Conservation (phyloP, 2,797 vertebrate species). For the Alosa sapidissima region DNA sequence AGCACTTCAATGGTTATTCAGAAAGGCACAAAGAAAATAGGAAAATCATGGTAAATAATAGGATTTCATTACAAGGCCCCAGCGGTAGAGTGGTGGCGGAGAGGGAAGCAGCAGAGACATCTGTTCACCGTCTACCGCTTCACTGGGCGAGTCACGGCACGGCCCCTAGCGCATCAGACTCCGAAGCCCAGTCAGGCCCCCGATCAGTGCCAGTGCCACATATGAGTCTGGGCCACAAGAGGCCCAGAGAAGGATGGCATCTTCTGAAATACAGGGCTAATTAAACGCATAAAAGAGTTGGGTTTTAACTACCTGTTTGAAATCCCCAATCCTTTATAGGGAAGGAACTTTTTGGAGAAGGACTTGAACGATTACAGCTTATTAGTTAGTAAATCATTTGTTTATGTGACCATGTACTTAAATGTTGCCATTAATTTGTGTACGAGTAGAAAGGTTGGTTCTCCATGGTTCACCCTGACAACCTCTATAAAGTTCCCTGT, state of each 20-base stretch:
- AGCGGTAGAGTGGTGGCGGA: neutral
- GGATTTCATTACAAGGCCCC: conserved; percentile 20
- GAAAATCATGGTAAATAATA: conserved; percentile 23
- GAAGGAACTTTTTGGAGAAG: neutral
- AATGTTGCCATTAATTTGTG: neutral
- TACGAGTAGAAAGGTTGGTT: neutral
- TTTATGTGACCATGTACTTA: neutral
- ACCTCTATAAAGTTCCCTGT: neutral
- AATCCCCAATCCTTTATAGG: neutral
- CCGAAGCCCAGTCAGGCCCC: neutral
- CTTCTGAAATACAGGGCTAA: neutral
- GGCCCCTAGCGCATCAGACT: too few relatives aligned
- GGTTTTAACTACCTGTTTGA: neutral
- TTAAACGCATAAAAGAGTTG: neutral
- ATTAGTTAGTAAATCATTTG: neutral
- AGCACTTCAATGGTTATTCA: conserved; percentile 61
- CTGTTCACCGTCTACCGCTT: neutral
- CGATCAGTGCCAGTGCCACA: neutral
- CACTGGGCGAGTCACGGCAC: neutral
- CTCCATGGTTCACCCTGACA: neutral
- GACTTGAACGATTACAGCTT: neutral
- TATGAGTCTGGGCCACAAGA: neutral
- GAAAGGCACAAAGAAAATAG: conserved; percentile 20
- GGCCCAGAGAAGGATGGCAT: neutral
- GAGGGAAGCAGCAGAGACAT: neutral